Evolutionary conservation across 2,888 invertebrate species (phyloP).

Genomic region (Erebia ligea): DNA sequence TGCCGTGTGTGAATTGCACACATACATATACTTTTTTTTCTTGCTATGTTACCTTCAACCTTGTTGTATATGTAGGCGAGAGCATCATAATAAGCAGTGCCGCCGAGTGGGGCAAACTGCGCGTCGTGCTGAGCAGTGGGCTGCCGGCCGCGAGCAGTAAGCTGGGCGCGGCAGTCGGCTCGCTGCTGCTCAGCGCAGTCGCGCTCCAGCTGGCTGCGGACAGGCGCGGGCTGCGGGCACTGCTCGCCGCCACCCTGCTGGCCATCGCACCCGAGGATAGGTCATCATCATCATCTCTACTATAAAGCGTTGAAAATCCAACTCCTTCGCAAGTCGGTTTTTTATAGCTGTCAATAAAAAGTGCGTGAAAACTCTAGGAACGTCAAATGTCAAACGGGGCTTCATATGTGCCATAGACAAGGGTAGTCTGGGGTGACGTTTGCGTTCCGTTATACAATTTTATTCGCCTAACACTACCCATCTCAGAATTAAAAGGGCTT

Average conservation of each 20-base stretch:
- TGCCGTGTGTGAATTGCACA: too few species aligned
- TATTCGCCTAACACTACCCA: too few species aligned
- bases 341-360: too few species aligned
- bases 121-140: constrained; percentile 69
- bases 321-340: too few species aligned
- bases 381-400: too few species aligned
- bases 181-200: constrained; percentile 88
- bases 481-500: too few species aligned
- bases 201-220: constrained; percentile 85
- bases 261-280: constrained; percentile 83
- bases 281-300: constrained; percentile 10
- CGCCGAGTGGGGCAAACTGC: constrained; percentile 60
- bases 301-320: too few species aligned
- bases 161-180: constrained; percentile 72
- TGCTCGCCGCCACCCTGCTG: constrained; percentile 85
- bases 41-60: neutral
- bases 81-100: constrained; percentile 90
- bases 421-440: too few species aligned
- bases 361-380: too few species aligned
- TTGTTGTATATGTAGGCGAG: constrained; percentile 80
- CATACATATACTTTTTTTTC: too few species aligned
- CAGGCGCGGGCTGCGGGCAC: constrained; percentile 72
- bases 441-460: too few species aligned
- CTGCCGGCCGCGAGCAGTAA: constrained; percentile 78
- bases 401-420: too few species aligned